Percentiles rank a stretch among this genome's conserved stretches.
Conservation (phyloP, 2,113 vertebrate species). For the Austrofundulus limnaeus region DNA sequence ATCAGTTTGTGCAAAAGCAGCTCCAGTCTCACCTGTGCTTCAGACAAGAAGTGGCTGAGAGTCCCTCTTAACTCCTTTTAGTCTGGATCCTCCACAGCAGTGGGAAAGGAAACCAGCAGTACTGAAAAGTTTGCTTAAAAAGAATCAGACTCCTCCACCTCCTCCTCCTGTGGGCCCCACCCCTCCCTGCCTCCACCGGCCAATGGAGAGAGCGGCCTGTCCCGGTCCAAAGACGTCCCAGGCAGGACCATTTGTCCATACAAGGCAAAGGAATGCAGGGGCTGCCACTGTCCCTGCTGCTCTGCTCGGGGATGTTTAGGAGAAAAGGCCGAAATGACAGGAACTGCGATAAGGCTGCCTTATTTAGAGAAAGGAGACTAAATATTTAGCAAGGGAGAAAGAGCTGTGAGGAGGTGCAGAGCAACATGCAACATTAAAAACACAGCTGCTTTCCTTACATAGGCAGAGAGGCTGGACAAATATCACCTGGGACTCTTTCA, state of each 20-base stretch:
- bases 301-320: constrained; percentile 73
- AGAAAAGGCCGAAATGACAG: constrained; percentile 76
- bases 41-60: constrained; percentile 57
- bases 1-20: constrained; percentile 12
- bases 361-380: constrained; percentile 80
- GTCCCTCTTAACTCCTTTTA: constrained; percentile 57
- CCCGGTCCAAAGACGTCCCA: constrained; percentile 69
- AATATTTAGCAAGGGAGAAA: constrained; percentile 58
- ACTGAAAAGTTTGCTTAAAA: constrained; percentile 79
- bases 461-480: constrained; percentile 55
- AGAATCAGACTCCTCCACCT: constrained; percentile 54
- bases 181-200: constrained; percentile 60
- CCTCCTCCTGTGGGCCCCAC: constrained; percentile 62
- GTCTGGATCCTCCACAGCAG: constrained; percentile 66
- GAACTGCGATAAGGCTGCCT: constrained; percentile 81
- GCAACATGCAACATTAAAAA: constrained; percentile 9
- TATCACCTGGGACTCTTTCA: constrained; percentile 27
- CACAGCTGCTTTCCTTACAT: constrained; percentile 70
- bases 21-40: constrained; percentile 71
- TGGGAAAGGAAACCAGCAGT: constrained; percentile 68
- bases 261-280: constrained; percentile 88
- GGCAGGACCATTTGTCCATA: constrained; percentile 83
- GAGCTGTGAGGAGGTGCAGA: background rate
- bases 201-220: constrained; percentile 69
- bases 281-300: constrained; percentile 61